These are phyloP conservation scores for Netelia inedita DNA, from an alignment of 2,888 invertebrate genomes.

Conservation along the genomic window DNA sequence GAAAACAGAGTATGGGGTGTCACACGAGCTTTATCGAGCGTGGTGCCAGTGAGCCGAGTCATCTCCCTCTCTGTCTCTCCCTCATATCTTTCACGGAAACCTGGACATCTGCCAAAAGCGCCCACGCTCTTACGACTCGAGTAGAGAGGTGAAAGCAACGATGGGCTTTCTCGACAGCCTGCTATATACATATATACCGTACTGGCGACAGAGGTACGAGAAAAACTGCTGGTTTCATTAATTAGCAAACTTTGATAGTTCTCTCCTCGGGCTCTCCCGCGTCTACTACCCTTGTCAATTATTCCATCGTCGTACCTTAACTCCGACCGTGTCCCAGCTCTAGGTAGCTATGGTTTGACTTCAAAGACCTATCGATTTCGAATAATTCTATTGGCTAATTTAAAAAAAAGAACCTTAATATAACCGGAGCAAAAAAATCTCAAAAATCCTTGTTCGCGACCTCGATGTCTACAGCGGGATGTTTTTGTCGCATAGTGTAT, in stretches of 20 bases:
- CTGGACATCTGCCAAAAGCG: slow-evolving; percentile 68
- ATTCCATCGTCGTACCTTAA: slow-evolving; percentile 4
- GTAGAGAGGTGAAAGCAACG: slow-evolving; percentile 53
- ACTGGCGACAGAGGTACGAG: slow-evolving; percentile 33
- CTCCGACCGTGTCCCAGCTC: too few species aligned
- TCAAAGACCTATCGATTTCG: too few species aligned
- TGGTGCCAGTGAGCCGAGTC: slow-evolving; percentile 56
- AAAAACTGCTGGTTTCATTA: slow-evolving; percentile 69
- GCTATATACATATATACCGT: background rate
- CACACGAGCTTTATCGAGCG: slow-evolving; percentile 70
- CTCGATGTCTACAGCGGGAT: too few species aligned
- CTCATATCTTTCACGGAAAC: slow-evolving; percentile 56
- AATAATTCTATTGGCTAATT: too few species aligned
- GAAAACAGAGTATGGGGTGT: slow-evolving; percentile 22
- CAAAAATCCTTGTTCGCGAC: too few species aligned
- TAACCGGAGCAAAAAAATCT: too few species aligned
- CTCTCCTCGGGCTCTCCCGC: slow-evolving; percentile 7
- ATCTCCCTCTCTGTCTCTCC: slow-evolving; percentile 34
- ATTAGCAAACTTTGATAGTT: slow-evolving; percentile 62
- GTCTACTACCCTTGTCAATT: slow-evolving; percentile 9
- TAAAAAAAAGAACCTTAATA: too few species aligned
- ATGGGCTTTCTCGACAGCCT: slow-evolving; percentile 42
- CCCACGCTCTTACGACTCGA: slow-evolving; percentile 26
- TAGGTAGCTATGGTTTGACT: too few species aligned
- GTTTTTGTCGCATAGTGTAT: too few species aligned